These are phyloP conservation scores for Omphaloscelis lunosa DNA, from an alignment of 2,888 invertebrate species.

Conservation along the genomic window DNA sequence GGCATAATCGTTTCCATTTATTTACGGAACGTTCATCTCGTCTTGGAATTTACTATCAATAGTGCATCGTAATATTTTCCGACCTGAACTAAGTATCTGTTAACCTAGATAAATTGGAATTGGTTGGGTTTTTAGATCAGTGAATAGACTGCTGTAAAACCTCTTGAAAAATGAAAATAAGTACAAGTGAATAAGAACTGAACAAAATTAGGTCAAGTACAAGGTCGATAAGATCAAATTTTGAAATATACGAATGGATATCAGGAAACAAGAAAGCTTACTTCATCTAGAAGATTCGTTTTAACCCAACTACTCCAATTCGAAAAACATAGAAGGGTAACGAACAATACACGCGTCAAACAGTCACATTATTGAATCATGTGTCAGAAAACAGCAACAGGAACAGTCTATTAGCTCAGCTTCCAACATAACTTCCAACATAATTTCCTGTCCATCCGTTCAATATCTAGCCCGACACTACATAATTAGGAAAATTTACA, in stretches of 20 bases:
- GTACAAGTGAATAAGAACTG: constrained; percentile 16
- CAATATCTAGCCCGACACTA: constrained; percentile 33
- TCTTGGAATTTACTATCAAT: constrained; percentile 37
- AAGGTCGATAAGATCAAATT: constrained; percentile 29
- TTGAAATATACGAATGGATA: neutral
- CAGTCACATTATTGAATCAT: constrained; percentile 42
- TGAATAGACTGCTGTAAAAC: neutral
- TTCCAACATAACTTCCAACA: constrained; percentile 36
- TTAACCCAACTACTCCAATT: neutral
- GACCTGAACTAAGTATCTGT: constrained; percentile 25
- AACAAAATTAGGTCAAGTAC: constrained; percentile 30
- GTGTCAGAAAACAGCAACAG: constrained; percentile 51
- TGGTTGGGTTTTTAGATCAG: constrained; percentile 13
- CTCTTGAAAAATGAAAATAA: neutral
- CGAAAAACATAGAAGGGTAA: neutral
- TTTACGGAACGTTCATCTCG: constrained; percentile 35
- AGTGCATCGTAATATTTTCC: constrained; percentile 23
- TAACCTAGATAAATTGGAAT: constrained; percentile 15
- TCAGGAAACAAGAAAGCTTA: neutral
- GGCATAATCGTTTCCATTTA: constrained; percentile 18
- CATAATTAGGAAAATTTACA: constrained; percentile 53
- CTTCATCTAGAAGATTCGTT: neutral
- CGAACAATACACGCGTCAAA: constrained; percentile 19
- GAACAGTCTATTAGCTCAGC: constrained; percentile 52
- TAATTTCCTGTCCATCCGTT: constrained; percentile 37